These are phyloP conservation scores for Oreochromis niloticus DNA, from an alignment of 2,113 vertebrate species.

Conservation along the genomic window DNA sequence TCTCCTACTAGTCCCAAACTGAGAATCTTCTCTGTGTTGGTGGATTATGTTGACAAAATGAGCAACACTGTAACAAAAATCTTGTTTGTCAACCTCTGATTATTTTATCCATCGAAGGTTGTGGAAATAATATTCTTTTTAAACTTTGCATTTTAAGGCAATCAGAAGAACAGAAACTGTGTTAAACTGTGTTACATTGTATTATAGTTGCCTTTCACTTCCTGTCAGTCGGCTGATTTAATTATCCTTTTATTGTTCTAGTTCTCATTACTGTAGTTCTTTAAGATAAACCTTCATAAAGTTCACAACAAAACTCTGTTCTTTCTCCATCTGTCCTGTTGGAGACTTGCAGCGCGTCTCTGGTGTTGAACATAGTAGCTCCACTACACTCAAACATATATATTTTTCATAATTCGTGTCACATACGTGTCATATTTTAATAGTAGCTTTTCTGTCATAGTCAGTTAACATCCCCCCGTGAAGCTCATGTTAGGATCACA, in stretches of 20 bases:
- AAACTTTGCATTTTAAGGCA: background rate
- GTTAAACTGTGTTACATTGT: background rate
- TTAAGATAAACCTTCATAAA: background rate
- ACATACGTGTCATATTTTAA: background rate
- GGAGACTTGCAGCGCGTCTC: background rate
- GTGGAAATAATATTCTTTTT: background rate
- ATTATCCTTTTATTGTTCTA: background rate
- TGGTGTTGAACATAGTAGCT: background rate
- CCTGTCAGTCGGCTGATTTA: background rate
- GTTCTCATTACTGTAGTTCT: background rate
- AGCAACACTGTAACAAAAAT: background rate
- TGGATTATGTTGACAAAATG: background rate
- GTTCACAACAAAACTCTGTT: background rate
- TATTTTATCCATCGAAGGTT: background rate
- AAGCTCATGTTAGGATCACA: background rate
- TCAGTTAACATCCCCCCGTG: background rate
- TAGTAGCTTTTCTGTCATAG: background rate
- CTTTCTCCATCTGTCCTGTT: background rate
- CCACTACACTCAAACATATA: background rate
- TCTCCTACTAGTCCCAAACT: background rate
- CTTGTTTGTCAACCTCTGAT: background rate
- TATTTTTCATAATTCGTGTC: background rate
- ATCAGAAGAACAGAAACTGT: background rate
- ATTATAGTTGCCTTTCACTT: background rate
- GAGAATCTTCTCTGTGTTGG: background rate